Percentiles rank a stretch among this genome's conserved stretches.
These are phyloP conservation scores for Neosalanx taihuensis DNA, from an alignment of 2,797 vertebrate species.

Conservation along the genomic window DNA sequence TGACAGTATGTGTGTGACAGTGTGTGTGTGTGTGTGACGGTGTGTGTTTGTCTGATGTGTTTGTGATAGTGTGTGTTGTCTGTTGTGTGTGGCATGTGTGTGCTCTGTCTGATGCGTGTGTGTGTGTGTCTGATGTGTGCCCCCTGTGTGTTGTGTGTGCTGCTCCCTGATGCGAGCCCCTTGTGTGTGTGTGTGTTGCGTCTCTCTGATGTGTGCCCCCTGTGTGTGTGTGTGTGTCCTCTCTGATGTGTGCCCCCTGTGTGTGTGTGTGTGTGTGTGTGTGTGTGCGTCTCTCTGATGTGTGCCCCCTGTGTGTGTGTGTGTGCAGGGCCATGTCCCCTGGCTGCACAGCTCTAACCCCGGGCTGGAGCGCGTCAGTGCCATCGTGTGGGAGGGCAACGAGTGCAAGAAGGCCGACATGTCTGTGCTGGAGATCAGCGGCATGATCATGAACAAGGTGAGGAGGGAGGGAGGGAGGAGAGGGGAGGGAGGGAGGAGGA, in stretches of 20 bases:
- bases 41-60: not conserved
- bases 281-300: not conserved
- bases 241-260: not conserved
- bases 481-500: not conserved
- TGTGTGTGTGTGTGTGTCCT: constrained; percentile 8
- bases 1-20: no score
- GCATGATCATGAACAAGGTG: constrained; percentile 98
- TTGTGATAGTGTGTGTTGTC: not conserved
- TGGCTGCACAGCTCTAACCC: constrained; percentile 95
- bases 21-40: constrained; percentile 6
- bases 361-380: constrained; percentile 94
- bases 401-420: constrained; percentile 99
- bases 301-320: constrained; percentile 2
- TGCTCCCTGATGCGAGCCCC: no score
- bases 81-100: not conserved
- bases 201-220: no score
- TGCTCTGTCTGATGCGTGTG: not conserved
- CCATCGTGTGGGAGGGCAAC: constrained; percentile 98
- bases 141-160: not conserved
- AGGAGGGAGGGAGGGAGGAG: constrained; percentile 50
- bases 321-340: constrained; percentile 83
- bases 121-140: not conserved
- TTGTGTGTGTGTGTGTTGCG: not conserved
- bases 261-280: constrained; percentile 1
- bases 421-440: constrained; percentile 98